Percentiles rank a stretch among this genome's conserved stretches.
Conservation (phyloP, 2,797 vertebrate species). For the Hirundo rustica region DNA sequence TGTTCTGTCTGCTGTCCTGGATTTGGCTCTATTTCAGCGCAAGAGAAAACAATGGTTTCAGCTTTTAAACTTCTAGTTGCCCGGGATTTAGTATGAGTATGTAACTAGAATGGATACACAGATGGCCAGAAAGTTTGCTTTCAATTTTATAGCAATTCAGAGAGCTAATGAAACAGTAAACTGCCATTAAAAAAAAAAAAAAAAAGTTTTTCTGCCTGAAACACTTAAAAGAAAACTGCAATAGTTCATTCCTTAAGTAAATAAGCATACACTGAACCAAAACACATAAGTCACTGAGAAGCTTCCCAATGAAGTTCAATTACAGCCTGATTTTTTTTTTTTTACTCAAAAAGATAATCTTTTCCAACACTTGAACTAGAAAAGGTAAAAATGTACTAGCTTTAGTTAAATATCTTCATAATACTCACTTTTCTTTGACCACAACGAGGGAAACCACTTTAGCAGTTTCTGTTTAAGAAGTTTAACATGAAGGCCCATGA, state of each 20-base stretch:
- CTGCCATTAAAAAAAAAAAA: not conserved
- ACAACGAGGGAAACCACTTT: not conserved
- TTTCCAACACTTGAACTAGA: not conserved
- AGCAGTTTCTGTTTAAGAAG: not conserved
- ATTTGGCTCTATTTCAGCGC: not conserved
- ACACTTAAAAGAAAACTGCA: not conserved
- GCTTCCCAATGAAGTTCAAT: not conserved
- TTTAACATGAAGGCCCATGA: not conserved
- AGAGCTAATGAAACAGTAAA: not conserved
- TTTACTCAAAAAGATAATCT: not conserved
- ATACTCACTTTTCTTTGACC: not conserved
- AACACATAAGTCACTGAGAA: not conserved
- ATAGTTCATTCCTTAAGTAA: not conserved
- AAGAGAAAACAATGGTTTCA: conserved; percentile 3
- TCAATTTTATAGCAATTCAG: not conserved
- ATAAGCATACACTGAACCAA: not conserved
- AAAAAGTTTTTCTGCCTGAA: not conserved
- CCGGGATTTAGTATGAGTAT: not conserved
- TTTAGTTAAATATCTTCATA: not conserved
- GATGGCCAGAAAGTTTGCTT: not conserved
- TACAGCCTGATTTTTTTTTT: not conserved
- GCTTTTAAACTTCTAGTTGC: not conserved
- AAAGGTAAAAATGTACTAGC: not conserved
- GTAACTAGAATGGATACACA: not conserved
- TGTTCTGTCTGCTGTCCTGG: conserved; percentile 1